phyloP scores from a whole-genome alignment of 2,888 invertebrate species.

The Drosophila robusta region DNA sequence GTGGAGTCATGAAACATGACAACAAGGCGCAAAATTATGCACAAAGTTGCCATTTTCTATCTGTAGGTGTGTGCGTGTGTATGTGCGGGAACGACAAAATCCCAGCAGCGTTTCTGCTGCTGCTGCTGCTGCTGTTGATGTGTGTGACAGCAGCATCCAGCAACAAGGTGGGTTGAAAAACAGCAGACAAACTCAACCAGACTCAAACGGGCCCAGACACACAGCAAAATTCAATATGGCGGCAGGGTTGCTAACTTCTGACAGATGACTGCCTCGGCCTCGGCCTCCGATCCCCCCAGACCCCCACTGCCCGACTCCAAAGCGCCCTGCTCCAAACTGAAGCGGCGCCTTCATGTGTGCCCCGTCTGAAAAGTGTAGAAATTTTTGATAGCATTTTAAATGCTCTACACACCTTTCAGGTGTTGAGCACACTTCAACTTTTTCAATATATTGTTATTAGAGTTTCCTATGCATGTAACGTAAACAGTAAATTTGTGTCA shows the following conservation, averaged over 20 bases:
- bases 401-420: constrained; percentile 38
- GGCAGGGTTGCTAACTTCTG: constrained; percentile 76
- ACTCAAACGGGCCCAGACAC: constrained; percentile 24
- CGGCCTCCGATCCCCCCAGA: constrained; percentile 10
- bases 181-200: constrained; percentile 41
- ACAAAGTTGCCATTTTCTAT: constrained; percentile 72
- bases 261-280: constrained; percentile 67
- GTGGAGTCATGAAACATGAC: constrained; percentile 61
- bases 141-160: constrained; percentile 60
- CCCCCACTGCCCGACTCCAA: background rate
- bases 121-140: constrained; percentile 42
- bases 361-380: constrained; percentile 39
- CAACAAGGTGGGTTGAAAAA: constrained; percentile 62
- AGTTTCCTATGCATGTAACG: background rate
- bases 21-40: constrained; percentile 80
- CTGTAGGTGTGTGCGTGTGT: constrained; percentile 2
- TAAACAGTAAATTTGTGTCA: background rate
- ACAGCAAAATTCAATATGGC: constrained; percentile 73
- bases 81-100: constrained; percentile 46
- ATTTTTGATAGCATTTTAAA: constrained; percentile 49
- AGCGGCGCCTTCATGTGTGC: constrained; percentile 33
- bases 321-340: constrained; percentile 10
- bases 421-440: constrained; percentile 13
- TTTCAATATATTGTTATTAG: constrained; percentile 5
- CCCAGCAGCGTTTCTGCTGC: constrained; percentile 63